Base-by-base conservation (phyloP, 2,888 invertebrate genomes). In the Macaria notata region DNA sequence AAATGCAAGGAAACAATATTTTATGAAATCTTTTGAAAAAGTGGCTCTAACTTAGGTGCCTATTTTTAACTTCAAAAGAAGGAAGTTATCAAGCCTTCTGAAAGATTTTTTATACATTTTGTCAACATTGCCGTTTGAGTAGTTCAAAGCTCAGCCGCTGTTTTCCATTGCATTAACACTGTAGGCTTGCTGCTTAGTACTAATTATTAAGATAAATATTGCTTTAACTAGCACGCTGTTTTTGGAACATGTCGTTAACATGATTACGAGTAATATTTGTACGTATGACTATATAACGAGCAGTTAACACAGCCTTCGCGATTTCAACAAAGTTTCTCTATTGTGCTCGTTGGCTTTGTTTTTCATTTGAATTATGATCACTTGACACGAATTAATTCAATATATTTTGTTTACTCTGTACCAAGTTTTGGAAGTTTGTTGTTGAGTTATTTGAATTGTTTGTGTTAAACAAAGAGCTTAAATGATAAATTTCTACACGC, bases 141-240 rank as follows among this genome's bases (percentile, higher is more conserved):
- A 19, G 19, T 19, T 19, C 19, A 4, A 31, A 56, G 47, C 48
- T 56, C 31, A 4, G 1, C n/a, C n/a, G 29, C 58, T 58, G 58
- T 31, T 42, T 50, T 39, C 5, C 30, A 46, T 5, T 29, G 38
- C 33, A 29, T 1, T 30, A 9, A 5, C 9, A 36, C 9, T 41
- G 41, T 9, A 41, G 39, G 48, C 51, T 59, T 78, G 81, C 83
- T 79, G 78, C 82, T 83, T 87, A 86, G 83, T 81, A 88, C 89
- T 90, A 90, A 90, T 90, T 89, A 89, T 89, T 87, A 83, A 88
- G 90, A 89, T 90, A 89, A 88, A 89, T 89, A 89, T 85, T 83
- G 79, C 78, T 84, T 83, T 82, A 86, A 84, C 81, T 79, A 80
- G 78, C 50, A 81, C 82, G 81, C 81, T 86, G 87, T 88, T 88